These are phyloP conservation scores for Tauraco erythrolophus DNA, from an alignment of 2,113 vertebrate genomes.

Conservation along the genomic window DNA sequence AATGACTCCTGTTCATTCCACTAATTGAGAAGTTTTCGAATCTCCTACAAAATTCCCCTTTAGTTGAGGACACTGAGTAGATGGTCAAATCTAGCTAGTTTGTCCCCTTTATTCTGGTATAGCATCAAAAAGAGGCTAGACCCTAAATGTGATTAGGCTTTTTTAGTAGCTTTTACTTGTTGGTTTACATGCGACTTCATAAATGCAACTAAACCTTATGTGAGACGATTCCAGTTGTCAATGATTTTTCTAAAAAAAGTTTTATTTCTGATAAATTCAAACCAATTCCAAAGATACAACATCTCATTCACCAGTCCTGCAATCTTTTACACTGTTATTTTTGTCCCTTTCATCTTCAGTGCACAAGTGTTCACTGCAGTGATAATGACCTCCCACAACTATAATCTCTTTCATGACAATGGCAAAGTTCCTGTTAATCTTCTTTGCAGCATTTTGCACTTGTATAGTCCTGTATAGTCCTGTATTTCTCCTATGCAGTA, in stretches of 20 bases:
- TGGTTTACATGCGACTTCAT: neutral
- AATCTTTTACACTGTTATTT: neutral
- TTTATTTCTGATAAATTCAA: neutral
- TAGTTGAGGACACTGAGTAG: no score
- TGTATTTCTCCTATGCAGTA: neutral
- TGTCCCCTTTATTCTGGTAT: neutral
- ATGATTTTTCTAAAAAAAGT: neutral
- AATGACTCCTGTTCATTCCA: no score
- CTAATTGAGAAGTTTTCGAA: no score
- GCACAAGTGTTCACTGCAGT: neutral
- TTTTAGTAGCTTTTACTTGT: neutral
- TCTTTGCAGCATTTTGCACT: neutral
- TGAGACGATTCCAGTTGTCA: neutral
- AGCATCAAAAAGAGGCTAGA: neutral
- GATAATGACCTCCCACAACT: neutral
- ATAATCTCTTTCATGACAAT: neutral
- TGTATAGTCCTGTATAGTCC: rapidly evolving
- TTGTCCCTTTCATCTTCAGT: neutral
- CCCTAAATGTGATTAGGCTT: neutral
- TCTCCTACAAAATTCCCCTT: no score
- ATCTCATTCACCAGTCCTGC: neutral
- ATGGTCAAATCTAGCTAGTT: neutral
- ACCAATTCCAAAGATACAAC: neutral
- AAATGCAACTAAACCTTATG: neutral
- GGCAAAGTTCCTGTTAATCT: neutral